Evolutionary conservation across 2,113 vertebrate species (phyloP).

Genomic region (Chelonoidis abingdonii): DNA sequence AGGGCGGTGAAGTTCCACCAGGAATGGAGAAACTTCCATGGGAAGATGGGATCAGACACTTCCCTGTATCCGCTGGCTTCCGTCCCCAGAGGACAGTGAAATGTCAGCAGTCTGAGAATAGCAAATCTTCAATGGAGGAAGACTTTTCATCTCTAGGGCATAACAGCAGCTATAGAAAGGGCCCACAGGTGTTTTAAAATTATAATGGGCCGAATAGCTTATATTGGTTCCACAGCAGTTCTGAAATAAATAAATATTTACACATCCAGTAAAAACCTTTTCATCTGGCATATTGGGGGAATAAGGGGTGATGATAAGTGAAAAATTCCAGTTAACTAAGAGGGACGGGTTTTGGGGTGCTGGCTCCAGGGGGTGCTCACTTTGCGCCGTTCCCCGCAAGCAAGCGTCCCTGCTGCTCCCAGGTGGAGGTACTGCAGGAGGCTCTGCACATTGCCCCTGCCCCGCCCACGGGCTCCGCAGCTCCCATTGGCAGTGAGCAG

Average conservation of each 20-base stretch:
- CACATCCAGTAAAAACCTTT: too few relatives aligned
- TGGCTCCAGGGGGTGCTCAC: too few relatives aligned
- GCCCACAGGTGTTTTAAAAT: background rate
- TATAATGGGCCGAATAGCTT: background rate
- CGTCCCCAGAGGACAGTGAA: background rate
- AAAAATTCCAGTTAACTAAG: too few relatives aligned
- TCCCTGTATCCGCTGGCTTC: background rate
- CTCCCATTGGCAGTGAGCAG: too few relatives aligned
- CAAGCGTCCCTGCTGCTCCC: too few relatives aligned
- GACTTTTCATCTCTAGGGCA: background rate
- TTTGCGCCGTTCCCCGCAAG: too few relatives aligned
- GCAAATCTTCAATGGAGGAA: background rate
- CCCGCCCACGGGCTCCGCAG: too few relatives aligned
- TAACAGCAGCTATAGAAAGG: rapidly evolving
- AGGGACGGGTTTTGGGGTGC: too few relatives aligned
- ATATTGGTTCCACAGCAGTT: background rate
- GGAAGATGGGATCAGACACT: background rate
- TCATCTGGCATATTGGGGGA: too few relatives aligned
- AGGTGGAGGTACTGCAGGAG: too few relatives aligned
- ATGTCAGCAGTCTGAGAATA: background rate
- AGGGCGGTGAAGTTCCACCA: rapidly evolving
- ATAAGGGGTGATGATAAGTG: too few relatives aligned
- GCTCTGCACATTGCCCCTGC: too few relatives aligned
- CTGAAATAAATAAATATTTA: background rate
- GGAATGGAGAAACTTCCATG: background rate